Evolutionary conservation across 2,888 invertebrate genomes (phyloP).

Genomic region (Bhutanitis thaidina): DNA sequence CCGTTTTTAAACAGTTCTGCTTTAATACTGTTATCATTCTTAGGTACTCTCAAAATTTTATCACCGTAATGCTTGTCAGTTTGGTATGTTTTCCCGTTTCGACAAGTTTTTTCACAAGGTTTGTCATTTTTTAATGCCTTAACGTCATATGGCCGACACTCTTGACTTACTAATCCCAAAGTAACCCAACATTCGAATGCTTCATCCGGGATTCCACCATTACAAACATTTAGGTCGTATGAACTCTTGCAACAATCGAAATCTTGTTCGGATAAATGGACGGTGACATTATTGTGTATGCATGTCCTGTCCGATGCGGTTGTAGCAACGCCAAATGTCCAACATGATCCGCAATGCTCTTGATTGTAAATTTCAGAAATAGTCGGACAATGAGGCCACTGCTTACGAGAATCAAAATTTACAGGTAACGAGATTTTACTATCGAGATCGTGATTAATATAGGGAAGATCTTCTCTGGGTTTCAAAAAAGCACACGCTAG

Average conservation of each 20-base stretch:
- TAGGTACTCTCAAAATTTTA: conserved; percentile 72
- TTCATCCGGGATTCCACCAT: conserved; percentile 83
- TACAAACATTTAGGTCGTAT: conserved; percentile 82
- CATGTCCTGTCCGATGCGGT: conserved; percentile 90
- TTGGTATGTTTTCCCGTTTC: conserved; percentile 81
- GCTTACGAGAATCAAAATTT: conserved; percentile 3
- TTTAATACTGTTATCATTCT: conserved; percentile 44
- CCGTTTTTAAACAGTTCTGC: conserved; percentile 86
- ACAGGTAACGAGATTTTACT: not conserved
- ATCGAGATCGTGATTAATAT: not conserved
- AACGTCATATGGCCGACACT: conserved; percentile 88
- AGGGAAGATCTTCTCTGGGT: not conserved
- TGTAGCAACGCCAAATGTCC: conserved; percentile 90
- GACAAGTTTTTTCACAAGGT: conserved; percentile 82
- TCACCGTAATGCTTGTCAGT: conserved; percentile 84
- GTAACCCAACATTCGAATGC: conserved; percentile 89
- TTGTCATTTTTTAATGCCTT: conserved; percentile 82
- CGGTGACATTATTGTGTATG: conserved; percentile 82
- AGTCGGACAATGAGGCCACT: conserved; percentile 81
- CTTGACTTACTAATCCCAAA: conserved; percentile 88
- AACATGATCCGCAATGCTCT: conserved; percentile 91
- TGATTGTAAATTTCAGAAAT: conserved; percentile 87
- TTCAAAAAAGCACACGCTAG: not conserved
- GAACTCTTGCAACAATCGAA: conserved; percentile 73
- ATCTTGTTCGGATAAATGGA: conserved; percentile 84